These are phyloP conservation scores for Heterocephalus glaber DNA, from an alignment of 2,113 vertebrate species.

Conservation along the genomic window DNA sequence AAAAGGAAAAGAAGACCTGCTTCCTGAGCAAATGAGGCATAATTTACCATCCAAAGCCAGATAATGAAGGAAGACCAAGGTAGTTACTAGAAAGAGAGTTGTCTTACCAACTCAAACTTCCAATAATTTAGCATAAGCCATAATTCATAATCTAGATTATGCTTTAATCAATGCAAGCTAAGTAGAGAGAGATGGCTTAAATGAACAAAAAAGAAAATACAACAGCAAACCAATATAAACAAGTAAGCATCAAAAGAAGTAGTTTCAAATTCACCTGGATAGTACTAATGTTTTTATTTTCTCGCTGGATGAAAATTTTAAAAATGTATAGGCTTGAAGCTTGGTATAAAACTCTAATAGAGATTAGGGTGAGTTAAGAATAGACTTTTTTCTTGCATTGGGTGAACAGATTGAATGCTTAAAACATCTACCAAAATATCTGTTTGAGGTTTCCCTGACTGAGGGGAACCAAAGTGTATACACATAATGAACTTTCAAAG, in stretches of 20 bases:
- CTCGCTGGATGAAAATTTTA: not conserved
- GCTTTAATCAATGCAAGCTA: not conserved
- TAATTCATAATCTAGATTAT: not conserved
- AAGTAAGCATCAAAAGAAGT: not conserved
- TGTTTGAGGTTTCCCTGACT: not conserved
- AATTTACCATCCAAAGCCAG: fast-evolving
- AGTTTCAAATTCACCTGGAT: too few relatives aligned
- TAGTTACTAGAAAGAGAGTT: not conserved
- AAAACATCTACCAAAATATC: not conserved
- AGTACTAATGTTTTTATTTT: not conserved
- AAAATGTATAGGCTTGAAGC: not conserved
- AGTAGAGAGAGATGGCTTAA: not conserved
- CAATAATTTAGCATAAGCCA: not conserved
- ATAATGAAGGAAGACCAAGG: not conserved
- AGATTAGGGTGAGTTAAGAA: not conserved
- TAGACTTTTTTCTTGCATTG: not conserved
- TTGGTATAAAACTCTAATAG: not conserved
- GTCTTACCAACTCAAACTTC: not conserved
- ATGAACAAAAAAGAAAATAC: not conserved
- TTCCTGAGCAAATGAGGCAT: not conserved
- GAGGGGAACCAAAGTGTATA: not conserved
- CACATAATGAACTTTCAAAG: not conserved
- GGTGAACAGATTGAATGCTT: not conserved
- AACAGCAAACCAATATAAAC: not conserved
- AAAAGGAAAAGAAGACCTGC: not conserved